These are phyloP conservation scores for Copsychus sechellarum DNA, from an alignment of 2,113 vertebrate genomes.

Conservation along the genomic window DNA sequence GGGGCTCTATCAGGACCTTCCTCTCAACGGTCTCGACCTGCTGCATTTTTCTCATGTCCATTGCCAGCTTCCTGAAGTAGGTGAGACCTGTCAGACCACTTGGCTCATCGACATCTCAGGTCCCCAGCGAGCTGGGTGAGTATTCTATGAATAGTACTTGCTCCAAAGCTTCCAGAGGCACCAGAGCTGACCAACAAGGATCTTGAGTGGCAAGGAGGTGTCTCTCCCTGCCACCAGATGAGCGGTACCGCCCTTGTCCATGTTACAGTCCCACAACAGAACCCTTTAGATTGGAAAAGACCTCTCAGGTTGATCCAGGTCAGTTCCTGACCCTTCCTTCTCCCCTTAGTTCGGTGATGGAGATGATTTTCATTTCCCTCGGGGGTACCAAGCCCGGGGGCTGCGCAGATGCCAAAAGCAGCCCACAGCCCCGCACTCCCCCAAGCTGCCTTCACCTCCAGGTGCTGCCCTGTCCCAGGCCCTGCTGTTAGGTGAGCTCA, in stretches of 20 bases:
- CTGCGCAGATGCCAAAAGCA: not conserved
- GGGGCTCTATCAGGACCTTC: conserved; percentile 62
- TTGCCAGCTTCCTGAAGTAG: conserved; percentile 69
- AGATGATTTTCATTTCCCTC: not conserved
- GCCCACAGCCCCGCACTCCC: accelerated
- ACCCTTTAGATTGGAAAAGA: not conserved
- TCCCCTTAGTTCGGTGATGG: not conserved
- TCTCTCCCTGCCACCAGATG: not conserved
- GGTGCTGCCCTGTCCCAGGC: not conserved
- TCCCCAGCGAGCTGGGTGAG: accelerated
- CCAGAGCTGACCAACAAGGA: not conserved
- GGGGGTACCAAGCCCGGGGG: too few species aligned
- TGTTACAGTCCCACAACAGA: not conserved
- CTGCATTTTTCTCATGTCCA: conserved; percentile 44
- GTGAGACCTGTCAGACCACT: not conserved
- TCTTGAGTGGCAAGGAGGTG: not conserved
- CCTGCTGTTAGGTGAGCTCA: conserved; percentile 11
- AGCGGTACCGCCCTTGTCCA: accelerated
- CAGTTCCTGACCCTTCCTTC: not conserved
- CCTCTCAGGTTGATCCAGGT: too few species aligned
- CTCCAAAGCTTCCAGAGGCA: not conserved
- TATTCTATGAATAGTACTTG: not conserved
- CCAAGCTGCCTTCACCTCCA: not conserved
- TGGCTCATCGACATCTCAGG: accelerated
- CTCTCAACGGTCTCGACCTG: conserved; percentile 69